Evolutionary conservation across 2,888 invertebrate genomes (phyloP).

Genomic region (Lasius platythorax): DNA sequence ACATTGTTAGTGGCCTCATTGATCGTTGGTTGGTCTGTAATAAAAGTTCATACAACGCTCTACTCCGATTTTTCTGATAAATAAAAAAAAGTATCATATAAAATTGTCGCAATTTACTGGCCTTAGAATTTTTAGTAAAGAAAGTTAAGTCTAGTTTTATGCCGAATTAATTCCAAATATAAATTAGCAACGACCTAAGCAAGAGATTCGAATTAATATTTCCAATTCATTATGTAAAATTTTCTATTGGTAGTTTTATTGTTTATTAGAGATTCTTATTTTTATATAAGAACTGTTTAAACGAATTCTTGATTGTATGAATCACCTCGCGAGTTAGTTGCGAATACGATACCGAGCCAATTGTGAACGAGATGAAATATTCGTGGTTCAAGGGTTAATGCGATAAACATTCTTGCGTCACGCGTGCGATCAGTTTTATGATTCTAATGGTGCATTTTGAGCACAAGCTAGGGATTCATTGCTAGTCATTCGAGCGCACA

Average conservation of each 20-base stretch:
- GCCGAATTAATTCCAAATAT: neutral
- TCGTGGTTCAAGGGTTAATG: constrained; percentile 18
- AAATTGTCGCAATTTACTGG: neutral
- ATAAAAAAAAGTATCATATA: neutral
- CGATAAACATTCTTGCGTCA: constrained; percentile 14
- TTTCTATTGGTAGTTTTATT: neutral
- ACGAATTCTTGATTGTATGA: neutral
- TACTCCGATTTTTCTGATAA: neutral
- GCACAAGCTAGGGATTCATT: constrained; percentile 25
- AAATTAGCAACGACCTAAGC: neutral
- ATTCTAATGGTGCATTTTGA: constrained; percentile 50
- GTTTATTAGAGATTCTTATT: neutral
- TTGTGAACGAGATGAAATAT: constrained; percentile 2
- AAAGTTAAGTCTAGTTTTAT: neutral
- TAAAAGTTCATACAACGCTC: constrained; percentile 74
- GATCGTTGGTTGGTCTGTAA: constrained; percentile 95
- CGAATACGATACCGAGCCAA: neutral
- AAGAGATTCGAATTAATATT: neutral
- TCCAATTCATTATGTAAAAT: neutral
- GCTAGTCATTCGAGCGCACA: constrained; percentile 21
- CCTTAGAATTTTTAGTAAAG: neutral
- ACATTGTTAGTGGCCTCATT: constrained; percentile 97
- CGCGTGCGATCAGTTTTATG: constrained; percentile 36
- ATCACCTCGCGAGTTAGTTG: neutral
- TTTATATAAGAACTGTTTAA: neutral